phyloP scores from a whole-genome alignment of 2,797 vertebrate species.

The Sebastes oblongus region DNA sequence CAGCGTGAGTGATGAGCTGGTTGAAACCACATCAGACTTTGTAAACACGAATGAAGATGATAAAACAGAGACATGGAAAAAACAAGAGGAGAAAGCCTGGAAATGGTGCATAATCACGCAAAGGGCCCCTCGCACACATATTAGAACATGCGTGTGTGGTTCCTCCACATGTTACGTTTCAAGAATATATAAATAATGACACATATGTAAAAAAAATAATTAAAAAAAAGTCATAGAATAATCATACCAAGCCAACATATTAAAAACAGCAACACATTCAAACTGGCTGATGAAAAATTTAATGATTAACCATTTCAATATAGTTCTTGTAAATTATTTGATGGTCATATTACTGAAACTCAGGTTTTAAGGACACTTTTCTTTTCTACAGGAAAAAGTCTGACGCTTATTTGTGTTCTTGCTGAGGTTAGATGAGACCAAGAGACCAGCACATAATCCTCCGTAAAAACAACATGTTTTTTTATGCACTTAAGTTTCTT shows the following conservation, averaged over 20 bases:
- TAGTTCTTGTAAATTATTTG: neutral
- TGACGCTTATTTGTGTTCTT: neutral
- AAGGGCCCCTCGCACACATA: slow-evolving; percentile 27
- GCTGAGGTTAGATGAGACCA: neutral
- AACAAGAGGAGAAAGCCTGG: slow-evolving; percentile 36
- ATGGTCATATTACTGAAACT: neutral
- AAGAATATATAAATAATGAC: neutral
- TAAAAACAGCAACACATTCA: neutral
- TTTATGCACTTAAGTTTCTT: neutral
- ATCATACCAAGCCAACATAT: neutral
- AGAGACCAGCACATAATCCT: neutral
- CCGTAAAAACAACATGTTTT: neutral
- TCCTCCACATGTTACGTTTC: neutral
- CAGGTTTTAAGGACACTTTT: neutral
- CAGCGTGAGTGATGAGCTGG: slow-evolving; percentile 54
- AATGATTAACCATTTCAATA: neutral
- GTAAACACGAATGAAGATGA: slow-evolving; percentile 45
- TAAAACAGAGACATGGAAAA: slow-evolving; percentile 45
- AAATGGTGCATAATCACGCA: slow-evolving; percentile 33
- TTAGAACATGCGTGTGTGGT: slow-evolving; percentile 19
- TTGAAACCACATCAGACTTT: slow-evolving; percentile 60
- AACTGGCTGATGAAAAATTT: neutral
- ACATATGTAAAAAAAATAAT: neutral
- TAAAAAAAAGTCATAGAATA: neutral
- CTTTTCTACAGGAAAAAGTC: neutral